phyloP scores from a whole-genome alignment of 2,888 invertebrate species.

The Microdon myrmicae region DNA sequence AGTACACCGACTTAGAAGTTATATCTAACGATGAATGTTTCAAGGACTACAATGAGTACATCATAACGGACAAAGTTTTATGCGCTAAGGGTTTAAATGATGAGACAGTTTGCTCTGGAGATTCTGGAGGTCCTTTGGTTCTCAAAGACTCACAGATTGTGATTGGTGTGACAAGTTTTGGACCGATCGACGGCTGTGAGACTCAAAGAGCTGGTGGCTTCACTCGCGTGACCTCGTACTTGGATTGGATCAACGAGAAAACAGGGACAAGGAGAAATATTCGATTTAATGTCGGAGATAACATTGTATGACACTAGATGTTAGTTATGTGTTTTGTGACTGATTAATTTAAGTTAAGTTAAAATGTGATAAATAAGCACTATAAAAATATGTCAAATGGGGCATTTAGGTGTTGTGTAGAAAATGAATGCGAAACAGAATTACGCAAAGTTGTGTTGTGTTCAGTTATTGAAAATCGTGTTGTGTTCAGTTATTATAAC shows the following conservation, averaged over 20 bases:
- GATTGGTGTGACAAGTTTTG: conserved; percentile 66
- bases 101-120: conserved; percentile 64
- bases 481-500: no score
- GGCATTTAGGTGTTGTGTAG: no score
- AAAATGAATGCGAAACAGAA: no score
- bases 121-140: conserved; percentile 65
- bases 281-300: conserved; percentile 20
- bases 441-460: no score
- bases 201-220: conserved; percentile 64
- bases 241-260: conserved; percentile 63
- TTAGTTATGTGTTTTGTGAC: no score
- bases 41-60: conserved; percentile 58
- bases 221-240: conserved; percentile 62
- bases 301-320: conserved; percentile 35
- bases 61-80: conserved; percentile 60
- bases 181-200: conserved; percentile 62
- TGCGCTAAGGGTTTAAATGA: conserved; percentile 63
- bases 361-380: no score
- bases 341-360: no score
- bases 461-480: no score
- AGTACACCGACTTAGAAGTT: conserved; percentile 63
- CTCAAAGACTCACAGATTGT: conserved; percentile 59
- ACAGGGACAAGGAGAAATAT: conserved; percentile 55
- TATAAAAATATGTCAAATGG: no score
- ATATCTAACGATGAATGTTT: conserved; percentile 62